Evolutionary conservation across 1,140 invertebrate species (phyloP).

Genomic region (Tyrophagus putrescentiae): DNA sequence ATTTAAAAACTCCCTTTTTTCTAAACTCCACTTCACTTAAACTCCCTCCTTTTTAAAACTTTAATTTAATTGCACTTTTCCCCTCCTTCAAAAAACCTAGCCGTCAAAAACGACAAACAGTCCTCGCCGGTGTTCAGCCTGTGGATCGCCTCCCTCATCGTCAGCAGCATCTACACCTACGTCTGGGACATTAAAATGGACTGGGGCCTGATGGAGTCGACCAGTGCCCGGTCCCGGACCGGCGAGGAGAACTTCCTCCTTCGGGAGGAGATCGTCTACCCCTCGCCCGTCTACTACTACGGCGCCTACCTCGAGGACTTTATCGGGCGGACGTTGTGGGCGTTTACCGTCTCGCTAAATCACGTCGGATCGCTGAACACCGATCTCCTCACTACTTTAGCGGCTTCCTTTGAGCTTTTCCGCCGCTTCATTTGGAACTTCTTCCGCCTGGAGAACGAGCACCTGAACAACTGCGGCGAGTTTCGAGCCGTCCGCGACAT

Average conservation of each 20-base stretch:
- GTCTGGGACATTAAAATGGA: constrained; percentile 97
- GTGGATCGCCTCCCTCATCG: constrained; percentile 55
- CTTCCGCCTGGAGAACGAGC: constrained; percentile 97
- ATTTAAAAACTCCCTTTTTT: no score
- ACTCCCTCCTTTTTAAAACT: no score
- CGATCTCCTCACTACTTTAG: constrained; percentile 73
- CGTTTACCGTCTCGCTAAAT: constrained; percentile 63
- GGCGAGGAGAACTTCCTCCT: constrained; percentile 34
- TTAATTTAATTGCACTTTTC: no score
- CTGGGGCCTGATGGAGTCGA: constrained; percentile 87
- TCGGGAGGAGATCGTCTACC: constrained; percentile 50
- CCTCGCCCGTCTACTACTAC: constrained; percentile 63
- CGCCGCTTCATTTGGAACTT: constrained; percentile 99
- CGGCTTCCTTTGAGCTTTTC: constrained; percentile 85
- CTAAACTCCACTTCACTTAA: no score
- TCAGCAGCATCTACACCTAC: constrained; percentile 68
- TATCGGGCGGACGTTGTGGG: constrained; percentile 82
- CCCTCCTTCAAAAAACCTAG: no score
- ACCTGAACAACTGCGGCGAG: constrained; percentile 98
- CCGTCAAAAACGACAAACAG: constrained; percentile 15
- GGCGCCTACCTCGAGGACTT: constrained; percentile 94
- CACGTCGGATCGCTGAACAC: constrained; percentile 60
- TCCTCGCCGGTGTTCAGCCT: constrained; percentile 61
- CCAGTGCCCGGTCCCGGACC: constrained; percentile 26
- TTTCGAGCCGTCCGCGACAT: constrained; percentile 97